These are phyloP conservation scores for Picus viridis DNA, from an alignment of 2,797 vertebrate genomes.

Conservation along the genomic window DNA sequence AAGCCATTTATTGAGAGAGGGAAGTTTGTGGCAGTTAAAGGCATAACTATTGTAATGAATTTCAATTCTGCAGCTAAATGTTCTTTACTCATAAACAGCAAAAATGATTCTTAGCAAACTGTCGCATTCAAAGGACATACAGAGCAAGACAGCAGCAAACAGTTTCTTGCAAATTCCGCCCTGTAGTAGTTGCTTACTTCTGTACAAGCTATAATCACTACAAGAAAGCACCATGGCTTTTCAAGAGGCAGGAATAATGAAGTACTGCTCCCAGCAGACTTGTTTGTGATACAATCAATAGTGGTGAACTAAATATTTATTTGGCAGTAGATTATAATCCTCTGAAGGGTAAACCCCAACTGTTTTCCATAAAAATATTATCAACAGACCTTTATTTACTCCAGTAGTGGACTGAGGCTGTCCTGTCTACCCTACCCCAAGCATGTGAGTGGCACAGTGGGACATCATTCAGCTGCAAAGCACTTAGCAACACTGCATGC, in stretches of 20 bases:
- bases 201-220: neutral
- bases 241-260: neutral
- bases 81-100: neutral
- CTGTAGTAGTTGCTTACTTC: neutral
- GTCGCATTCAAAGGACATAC: neutral
- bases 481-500: neutral
- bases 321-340: neutral
- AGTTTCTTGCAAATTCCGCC: neutral
- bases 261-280: neutral
- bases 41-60: neutral
- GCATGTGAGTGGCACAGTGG: fast-evolving
- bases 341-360: neutral
- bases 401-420: neutral
- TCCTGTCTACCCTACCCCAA: neutral
- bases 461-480: neutral
- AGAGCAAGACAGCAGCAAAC: neutral
- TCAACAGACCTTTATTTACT: neutral
- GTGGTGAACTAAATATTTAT: neutral
- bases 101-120: neutral
- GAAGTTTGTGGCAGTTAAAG: neutral
- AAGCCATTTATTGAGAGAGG: neutral
- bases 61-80: neutral
- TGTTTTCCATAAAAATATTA: neutral
- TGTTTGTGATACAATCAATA: neutral
- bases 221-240: neutral